Percentiles rank a stretch among this genome's conserved stretches.
phyloP scores from a whole-genome alignment of 2,113 vertebrate species.

The Leuciscus idus region DNA sequence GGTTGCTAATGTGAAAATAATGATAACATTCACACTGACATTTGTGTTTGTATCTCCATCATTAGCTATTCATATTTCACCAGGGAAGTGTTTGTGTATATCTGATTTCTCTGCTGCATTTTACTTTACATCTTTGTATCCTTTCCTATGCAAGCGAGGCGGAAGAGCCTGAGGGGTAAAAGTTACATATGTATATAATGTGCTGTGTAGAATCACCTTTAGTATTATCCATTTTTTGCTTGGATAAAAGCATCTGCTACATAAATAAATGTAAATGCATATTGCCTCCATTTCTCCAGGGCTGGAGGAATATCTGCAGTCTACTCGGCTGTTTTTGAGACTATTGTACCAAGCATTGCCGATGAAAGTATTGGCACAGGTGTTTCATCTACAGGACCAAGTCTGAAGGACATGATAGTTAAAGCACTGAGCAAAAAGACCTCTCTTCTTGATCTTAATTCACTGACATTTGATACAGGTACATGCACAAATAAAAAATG shows the following conservation, averaged over 20 bases:
- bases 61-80: neutral
- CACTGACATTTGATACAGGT: constrained; percentile 79
- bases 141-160: constrained; percentile 78
- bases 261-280: constrained; percentile 12
- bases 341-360: constrained; percentile 58
- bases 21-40: neutral
- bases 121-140: constrained; percentile 48
- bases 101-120: neutral
- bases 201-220: neutral
- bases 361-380: constrained; percentile 63
- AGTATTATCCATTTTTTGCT: neutral
- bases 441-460: constrained; percentile 81
- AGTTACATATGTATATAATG: constrained; percentile 21
- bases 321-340: constrained; percentile 83
- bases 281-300: constrained; percentile 64
- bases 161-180: constrained; percentile 86
- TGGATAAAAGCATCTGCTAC: neutral
- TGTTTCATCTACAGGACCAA: constrained; percentile 58
- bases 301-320: constrained; percentile 78
- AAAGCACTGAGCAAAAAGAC: constrained; percentile 80
- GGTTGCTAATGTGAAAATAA: neutral
- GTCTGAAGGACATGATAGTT: constrained; percentile 81
- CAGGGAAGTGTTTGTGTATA: neutral
- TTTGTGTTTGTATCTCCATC: neutral
- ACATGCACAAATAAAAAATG: neutral